Evolutionary conservation across 2,797 vertebrate genomes (phyloP).

Genomic region (Tiaroga cobitis): DNA sequence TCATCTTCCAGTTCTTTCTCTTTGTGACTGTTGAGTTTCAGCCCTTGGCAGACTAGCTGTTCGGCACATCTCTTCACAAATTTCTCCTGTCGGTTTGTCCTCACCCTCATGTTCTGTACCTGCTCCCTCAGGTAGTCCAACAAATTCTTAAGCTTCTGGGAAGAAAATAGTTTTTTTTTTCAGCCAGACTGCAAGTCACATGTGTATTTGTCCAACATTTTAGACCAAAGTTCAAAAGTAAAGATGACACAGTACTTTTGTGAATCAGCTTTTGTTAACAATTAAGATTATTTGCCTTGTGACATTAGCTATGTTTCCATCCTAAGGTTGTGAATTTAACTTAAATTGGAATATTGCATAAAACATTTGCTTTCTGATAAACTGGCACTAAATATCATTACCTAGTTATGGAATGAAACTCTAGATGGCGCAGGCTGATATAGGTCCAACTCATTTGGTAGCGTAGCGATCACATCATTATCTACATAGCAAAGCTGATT

Average conservation of each 20-base stretch:
- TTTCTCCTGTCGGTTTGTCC: conserved; percentile 68
- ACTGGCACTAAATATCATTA: too few relatives aligned
- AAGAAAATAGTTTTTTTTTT: not conserved
- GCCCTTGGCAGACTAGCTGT: conserved; percentile 75
- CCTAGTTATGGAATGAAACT: too few relatives aligned
- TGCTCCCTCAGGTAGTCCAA: conserved; percentile 74
- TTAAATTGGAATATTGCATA: too few relatives aligned
- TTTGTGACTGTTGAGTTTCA: conserved; percentile 71
- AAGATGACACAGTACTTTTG: not conserved
- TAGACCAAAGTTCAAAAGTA: not conserved
- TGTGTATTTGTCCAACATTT: not conserved
- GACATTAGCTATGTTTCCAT: not conserved
- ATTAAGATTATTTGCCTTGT: not conserved
- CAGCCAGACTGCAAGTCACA: not conserved
- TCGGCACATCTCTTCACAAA: conserved; percentile 75
- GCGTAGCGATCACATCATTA: too few relatives aligned
- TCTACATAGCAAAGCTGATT: too few relatives aligned
- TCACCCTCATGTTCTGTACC: conserved; percentile 76
- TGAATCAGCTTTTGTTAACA: not conserved
- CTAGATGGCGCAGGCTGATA: too few relatives aligned
- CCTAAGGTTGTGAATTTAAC: too few relatives aligned
- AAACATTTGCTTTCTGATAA: too few relatives aligned
- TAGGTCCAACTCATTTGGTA: too few relatives aligned
- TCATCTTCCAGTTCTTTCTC: conserved; percentile 77
- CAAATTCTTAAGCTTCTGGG: conserved; percentile 73